These are phyloP conservation scores for Volucella inanis DNA, from an alignment of 2,888 invertebrate species.

Conservation along the genomic window DNA sequence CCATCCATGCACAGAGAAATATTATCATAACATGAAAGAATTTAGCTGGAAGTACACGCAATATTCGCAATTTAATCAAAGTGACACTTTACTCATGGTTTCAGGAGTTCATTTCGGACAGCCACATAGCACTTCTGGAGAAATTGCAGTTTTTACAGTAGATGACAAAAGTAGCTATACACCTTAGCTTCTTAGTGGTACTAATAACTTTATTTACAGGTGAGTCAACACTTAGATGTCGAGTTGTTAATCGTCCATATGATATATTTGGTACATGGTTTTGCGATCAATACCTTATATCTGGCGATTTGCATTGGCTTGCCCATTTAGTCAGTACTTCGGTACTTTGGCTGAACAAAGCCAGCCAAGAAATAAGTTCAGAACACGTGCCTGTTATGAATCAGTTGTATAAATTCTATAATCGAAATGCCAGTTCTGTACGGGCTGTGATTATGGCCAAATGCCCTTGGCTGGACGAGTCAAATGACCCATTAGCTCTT, in stretches of 20 bases:
- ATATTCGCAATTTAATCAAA: constrained; percentile 92
- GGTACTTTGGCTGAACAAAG: constrained; percentile 91
- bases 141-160: constrained; percentile 93
- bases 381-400: constrained; percentile 91
- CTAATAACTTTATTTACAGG: constrained; percentile 82
- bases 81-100: constrained; percentile 90
- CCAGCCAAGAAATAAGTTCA: constrained; percentile 90
- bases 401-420: constrained; percentile 89
- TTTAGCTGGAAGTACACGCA: constrained; percentile 94
- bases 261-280: constrained; percentile 96
- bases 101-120: constrained; percentile 92
- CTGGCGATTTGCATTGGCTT: constrained; percentile 92
- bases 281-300: constrained; percentile 90
- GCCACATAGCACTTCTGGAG: constrained; percentile 90
- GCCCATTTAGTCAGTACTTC: constrained; percentile 90
- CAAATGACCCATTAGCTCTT: constrained; percentile 78
- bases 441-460: constrained; percentile 90
- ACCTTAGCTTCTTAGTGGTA: neutral
- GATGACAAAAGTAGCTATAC: constrained; percentile 84
- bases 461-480: constrained; percentile 84
- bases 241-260: constrained; percentile 92
- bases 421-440: constrained; percentile 91
- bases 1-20: constrained; percentile 88
- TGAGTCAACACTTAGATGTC: constrained; percentile 88
- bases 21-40: constrained; percentile 89